A percentile compares a stretch with the other conserved stretches of the same genome.
These are phyloP conservation scores for Pagetopsis macropterus DNA, from an alignment of 2,797 vertebrate species.

Conservation along the genomic window DNA sequence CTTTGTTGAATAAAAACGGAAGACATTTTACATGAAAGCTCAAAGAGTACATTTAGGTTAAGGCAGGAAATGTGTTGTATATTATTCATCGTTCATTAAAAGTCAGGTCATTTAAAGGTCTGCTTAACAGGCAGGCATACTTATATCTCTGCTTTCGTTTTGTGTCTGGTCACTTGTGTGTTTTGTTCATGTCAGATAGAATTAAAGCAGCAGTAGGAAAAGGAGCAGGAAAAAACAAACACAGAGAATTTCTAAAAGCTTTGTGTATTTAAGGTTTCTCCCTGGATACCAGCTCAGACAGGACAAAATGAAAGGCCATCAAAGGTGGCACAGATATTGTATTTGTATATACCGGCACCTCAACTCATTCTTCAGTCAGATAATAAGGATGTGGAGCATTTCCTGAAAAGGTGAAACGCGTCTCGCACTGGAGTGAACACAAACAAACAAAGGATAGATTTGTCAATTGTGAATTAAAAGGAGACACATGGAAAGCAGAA, in stretches of 20 bases:
- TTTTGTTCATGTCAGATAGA: constrained; percentile 39
- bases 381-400: constrained; percentile 4
- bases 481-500: constrained; percentile 67
- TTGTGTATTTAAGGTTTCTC: constrained; percentile 79
- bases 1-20: constrained; percentile 16
- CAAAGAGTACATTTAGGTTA: constrained; percentile 12
- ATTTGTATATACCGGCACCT: constrained; percentile 12
- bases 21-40: constrained; percentile 39
- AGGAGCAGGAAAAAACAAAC: constrained; percentile 52
- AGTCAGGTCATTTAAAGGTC: constrained; percentile 30
- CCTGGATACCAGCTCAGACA: constrained; percentile 79
- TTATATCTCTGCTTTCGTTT: constrained; percentile 41
- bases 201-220: constrained; percentile 30
- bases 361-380: constrained; percentile 13
- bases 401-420: constrained; percentile 13
- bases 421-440: constrained; percentile 11
- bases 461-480: constrained; percentile 54
- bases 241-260: constrained; percentile 76
- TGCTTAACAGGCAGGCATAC: constrained; percentile 20
- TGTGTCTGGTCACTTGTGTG: constrained; percentile 46
- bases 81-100: constrained; percentile 63
- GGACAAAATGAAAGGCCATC: constrained; percentile 75
- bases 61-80: constrained; percentile 40
- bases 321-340: neutral
- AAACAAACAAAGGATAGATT: constrained; percentile 48